phyloP scores from a whole-genome alignment of 2,888 invertebrate genomes.

The Sericinus montela region DNA sequence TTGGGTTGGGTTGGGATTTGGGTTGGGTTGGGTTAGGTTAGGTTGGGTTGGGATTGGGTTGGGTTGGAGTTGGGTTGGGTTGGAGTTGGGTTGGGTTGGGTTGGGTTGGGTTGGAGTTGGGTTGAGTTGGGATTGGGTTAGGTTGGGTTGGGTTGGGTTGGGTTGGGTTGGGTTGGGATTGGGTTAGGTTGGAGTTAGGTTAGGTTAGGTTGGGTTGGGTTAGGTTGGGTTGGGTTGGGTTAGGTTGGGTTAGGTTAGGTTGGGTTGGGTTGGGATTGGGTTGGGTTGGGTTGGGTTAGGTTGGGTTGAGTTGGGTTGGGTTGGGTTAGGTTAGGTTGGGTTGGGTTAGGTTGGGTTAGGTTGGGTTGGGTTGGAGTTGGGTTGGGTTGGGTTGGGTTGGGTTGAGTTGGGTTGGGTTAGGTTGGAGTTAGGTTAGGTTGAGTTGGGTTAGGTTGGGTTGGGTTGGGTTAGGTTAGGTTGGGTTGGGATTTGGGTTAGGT shows the following conservation, averaged over 20 bases:
- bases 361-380: no score
- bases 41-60: no score
- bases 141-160: conserved; percentile 21
- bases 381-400: neutral
- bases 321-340: conserved; percentile 24
- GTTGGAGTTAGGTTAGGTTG: no score
- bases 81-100: no score
- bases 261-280: conserved; percentile 26
- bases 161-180: conserved; percentile 27
- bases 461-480: conserved; percentile 24
- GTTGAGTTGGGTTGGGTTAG: conserved; percentile 25
- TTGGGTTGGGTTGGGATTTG: conserved; percentile 26
- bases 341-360: conserved; percentile 25
- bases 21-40: conserved; percentile 18
- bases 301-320: conserved; percentile 25
- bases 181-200: no score
- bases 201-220: conserved; percentile 28
- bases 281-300: conserved; percentile 26
- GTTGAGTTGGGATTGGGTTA: no score
- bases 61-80: no score
- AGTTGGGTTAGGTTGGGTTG: conserved; percentile 24
- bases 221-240: conserved; percentile 28
- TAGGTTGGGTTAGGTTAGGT: conserved; percentile 26
- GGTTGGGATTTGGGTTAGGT: conserved; percentile 5
- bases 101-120: no score